phyloP scores from a whole-genome alignment of 2,797 vertebrate genomes.

The Danio jaintianensis region DNA sequence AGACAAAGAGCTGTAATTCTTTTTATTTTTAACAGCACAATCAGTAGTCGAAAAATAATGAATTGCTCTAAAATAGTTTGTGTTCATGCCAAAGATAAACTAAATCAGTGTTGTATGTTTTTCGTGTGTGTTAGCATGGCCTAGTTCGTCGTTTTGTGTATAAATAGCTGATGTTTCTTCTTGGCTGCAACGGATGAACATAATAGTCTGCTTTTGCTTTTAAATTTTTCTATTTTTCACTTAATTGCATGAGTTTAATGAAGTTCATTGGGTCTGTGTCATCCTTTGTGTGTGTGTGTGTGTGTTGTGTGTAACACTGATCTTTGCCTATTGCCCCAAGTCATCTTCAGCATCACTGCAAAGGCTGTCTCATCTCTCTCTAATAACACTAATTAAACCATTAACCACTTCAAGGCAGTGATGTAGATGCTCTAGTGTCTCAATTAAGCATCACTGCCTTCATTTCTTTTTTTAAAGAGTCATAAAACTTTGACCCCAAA shows the following conservation, averaged over 20 bases:
- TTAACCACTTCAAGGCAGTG: constrained; percentile 74
- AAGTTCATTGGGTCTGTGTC: constrained; percentile 9
- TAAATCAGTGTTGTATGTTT: constrained; percentile 22
- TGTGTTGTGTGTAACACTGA: not conserved
- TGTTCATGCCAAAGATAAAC: constrained; percentile 22
- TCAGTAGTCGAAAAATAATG: constrained; percentile 30
- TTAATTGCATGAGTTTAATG: not conserved
- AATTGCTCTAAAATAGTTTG: constrained; percentile 29
- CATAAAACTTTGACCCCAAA: constrained; percentile 56
- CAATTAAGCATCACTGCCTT: constrained; percentile 38
- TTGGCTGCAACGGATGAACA: not conserved
- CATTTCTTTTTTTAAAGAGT: constrained; percentile 2
- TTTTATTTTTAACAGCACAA: constrained; percentile 27
- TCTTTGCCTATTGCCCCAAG: constrained; percentile 48
- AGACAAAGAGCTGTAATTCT: constrained; percentile 43
- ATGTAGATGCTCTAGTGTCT: constrained; percentile 59
- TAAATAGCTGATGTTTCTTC: not conserved
- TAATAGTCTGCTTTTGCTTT: constrained; percentile 1
- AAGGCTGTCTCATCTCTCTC: constrained; percentile 59
- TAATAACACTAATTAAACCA: constrained; percentile 78
- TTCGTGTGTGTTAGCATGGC: not conserved
- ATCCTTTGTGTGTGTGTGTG: not conserved
- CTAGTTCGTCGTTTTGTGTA: not conserved
- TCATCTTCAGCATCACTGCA: constrained; percentile 60
- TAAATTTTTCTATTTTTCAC: constrained; percentile 14